Conservation (phyloP, 2,797 vertebrate species). For the Spinibarbus caldwelli region DNA sequence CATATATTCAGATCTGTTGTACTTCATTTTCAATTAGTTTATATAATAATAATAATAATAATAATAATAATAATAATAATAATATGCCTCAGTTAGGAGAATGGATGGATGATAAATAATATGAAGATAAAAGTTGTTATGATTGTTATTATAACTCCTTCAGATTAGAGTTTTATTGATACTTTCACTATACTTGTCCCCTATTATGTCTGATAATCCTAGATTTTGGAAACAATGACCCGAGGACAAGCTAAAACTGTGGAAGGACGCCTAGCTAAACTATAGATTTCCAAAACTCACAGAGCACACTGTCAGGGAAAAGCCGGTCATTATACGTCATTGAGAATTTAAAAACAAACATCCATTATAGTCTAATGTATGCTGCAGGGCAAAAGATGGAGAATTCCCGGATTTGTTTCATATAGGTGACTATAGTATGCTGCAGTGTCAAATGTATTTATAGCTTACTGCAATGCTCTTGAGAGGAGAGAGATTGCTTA, state of each 20-base stretch:
- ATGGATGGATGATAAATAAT: no score
- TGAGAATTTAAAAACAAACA: conserved; percentile 8
- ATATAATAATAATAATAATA: no score
- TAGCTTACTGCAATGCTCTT: conserved; percentile 25
- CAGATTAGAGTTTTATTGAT: background rate
- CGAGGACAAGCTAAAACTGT: background rate
- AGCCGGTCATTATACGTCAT: background rate
- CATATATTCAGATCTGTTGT: no score
- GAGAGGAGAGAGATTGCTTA: conserved; percentile 33
- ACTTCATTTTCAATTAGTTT: no score
- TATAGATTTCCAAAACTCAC: background rate
- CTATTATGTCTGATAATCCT: background rate
- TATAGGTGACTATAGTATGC: conserved; percentile 11
- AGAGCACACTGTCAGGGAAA: background rate
- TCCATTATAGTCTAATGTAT: background rate
- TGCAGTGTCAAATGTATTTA: conserved; percentile 34
- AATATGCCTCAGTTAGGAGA: no score
- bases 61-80: no score
- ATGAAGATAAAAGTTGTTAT: no score
- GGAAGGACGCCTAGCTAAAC: background rate
- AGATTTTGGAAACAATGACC: background rate
- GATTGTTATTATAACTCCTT: background rate
- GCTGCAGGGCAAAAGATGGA: background rate
- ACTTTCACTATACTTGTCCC: background rate
- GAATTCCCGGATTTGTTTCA: conserved; percentile 21